phyloP scores from a whole-genome alignment of 2,113 vertebrate species.

The Marcusenius ussheri region DNA sequence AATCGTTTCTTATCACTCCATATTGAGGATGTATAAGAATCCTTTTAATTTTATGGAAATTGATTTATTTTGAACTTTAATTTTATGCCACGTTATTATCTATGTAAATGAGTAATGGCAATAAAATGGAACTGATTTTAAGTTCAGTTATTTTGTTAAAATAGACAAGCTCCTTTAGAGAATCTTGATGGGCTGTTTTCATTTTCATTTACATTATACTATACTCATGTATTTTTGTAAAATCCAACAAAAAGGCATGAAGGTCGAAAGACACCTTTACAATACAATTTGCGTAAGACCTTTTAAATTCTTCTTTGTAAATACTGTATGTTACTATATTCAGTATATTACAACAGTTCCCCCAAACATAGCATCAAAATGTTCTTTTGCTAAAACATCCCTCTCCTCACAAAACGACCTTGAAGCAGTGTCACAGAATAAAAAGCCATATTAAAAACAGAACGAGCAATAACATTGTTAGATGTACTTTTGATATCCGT shows the following conservation, averaged over 20 bases:
- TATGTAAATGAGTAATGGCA: background rate
- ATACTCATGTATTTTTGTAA: background rate
- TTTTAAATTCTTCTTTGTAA: background rate
- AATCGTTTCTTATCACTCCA: conserved; percentile 21
- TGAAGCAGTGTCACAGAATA: background rate
- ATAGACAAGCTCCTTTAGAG: background rate
- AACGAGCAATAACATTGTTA: background rate
- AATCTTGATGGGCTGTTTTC: background rate
- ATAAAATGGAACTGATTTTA: background rate
- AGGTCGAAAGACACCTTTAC: background rate
- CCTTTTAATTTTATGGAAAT: background rate
- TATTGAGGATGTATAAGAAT: background rate
- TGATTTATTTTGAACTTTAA: background rate
- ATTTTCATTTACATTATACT: background rate
- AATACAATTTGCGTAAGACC: background rate
- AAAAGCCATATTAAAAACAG: background rate
- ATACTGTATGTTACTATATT: background rate
- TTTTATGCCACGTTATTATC: background rate
- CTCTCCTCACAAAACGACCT: background rate
- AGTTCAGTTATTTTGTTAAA: background rate
- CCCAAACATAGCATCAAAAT: background rate
- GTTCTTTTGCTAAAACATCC: background rate
- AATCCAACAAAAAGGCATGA: background rate
- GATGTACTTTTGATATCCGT: background rate
- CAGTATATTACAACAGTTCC: background rate